Percentiles rank a stretch among this genome's conserved stretches.
These are phyloP conservation scores for Mactromeris polynyma DNA, from an alignment of 2,888 invertebrate species.

Conservation along the genomic window DNA sequence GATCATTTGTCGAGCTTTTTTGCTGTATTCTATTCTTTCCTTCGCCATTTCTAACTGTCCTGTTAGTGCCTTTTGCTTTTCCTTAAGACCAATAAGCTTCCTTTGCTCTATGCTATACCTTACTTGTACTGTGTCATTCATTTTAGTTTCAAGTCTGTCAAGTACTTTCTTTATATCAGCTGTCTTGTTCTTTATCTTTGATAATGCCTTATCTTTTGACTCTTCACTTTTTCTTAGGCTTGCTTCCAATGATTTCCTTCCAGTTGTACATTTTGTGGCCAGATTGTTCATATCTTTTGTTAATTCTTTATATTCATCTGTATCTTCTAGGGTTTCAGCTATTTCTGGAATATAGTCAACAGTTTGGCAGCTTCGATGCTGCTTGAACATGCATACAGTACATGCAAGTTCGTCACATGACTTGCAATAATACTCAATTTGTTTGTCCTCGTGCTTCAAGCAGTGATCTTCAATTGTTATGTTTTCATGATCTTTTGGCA, in stretches of 20 bases:
- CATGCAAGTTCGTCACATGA: slow-evolving; percentile 20
- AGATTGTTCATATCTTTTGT: not conserved
- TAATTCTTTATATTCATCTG: slow-evolving; percentile 11
- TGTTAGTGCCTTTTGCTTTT: not conserved
- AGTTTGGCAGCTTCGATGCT: not conserved
- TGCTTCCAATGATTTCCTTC: not conserved
- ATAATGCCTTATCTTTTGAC: not conserved
- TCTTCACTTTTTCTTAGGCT: not conserved
- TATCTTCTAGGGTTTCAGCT: not conserved
- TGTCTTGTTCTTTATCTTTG: not conserved
- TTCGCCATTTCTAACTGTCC: not conserved
- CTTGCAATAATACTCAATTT: slow-evolving; percentile 1
- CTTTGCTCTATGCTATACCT: not conserved
- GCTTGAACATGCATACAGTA: slow-evolving; percentile 19
- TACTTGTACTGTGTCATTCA: not conserved
- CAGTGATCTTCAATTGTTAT: not conserved
- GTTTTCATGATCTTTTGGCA: not conserved
- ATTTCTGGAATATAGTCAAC: slow-evolving; percentile 21
- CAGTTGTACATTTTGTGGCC: not conserved
- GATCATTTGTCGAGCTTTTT: not conserved
- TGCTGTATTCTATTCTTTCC: not conserved
- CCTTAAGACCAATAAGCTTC: not conserved
- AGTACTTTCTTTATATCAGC: not conserved
- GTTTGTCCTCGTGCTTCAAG: not conserved
- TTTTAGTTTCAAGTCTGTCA: not conserved